Percentiles rank a stretch among this genome's conserved stretches.
Conservation (phyloP, 2,113 vertebrate species). For the Sciurus niger region DNA sequence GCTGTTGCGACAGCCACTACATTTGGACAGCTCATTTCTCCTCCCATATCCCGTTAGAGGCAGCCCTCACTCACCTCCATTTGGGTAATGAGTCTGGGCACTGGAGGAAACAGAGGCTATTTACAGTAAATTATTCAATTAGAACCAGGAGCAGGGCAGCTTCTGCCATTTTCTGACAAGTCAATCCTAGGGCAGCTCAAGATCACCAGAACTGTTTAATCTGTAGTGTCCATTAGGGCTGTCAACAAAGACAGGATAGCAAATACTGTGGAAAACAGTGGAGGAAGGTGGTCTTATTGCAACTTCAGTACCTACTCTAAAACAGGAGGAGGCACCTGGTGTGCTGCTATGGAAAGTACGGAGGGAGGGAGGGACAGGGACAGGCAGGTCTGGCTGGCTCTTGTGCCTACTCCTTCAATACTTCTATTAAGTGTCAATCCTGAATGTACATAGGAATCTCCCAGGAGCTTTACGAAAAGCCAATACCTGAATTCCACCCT, state of each 20-base stretch:
- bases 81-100: conserved; percentile 92
- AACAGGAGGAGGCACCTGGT: background rate
- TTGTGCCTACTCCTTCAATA: background rate
- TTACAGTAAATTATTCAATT: conserved; percentile 91
- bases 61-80: conserved; percentile 90
- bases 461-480: background rate
- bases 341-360: background rate
- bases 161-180: conserved; percentile 69
- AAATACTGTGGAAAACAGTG: background rate
- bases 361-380: background rate
- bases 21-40: conserved; percentile 92
- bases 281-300: background rate
- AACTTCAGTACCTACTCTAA: background rate
- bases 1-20: conserved; percentile 89
- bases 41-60: conserved; percentile 86
- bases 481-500: background rate
- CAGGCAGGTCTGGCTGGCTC: background rate
- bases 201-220: conserved; percentile 5
- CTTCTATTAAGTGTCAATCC: background rate
- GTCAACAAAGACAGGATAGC: background rate
- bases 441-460: background rate
- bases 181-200: background rate
- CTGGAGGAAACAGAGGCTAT: conserved; percentile 90
- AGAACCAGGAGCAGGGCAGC: conserved; percentile 83
- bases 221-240: background rate